Base-by-base conservation (phyloP, 2,797 vertebrate species). In the Acipenser ruthenus region DNA sequence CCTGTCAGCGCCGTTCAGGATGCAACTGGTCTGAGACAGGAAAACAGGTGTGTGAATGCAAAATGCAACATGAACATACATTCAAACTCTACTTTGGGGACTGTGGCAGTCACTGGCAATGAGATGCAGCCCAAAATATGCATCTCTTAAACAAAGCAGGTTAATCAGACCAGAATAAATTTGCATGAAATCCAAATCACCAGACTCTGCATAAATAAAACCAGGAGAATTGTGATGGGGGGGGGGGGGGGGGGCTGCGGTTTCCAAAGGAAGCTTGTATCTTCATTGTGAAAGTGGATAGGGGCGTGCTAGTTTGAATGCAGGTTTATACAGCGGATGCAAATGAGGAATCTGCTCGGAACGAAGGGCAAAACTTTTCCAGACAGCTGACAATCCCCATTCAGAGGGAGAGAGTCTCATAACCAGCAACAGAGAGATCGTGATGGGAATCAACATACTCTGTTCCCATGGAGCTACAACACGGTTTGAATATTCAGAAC, bases 271-370 rank as follows among this genome's bases (percentile, higher is more conserved):
- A 86, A 80, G 80, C 78, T 78, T 81, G 82, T 70, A 69, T 73
- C 69, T 78, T 77, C 82, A 89, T 88, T 88, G 85, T 87, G 78
- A 73, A 71, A 72, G 73, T 71, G 82, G 84, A 87, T 82, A 82
- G 85, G 89, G 86, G 83, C 86, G 83, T 82, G 86, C 87, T 81
- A 71, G 84, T 94, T 94, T 92, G 92, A 92, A 95, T 93, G 90
- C 85, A 80, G 85, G 77, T 71, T 76, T 83, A 85, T 85, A 91
- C 88, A 91, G 84, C 88, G 84, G 88, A 95, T 95, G 94, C 83
- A 94, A 96, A 96, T 94, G 80, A 79, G 65, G 82, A 90, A 85
- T 84, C 87, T 83, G 88, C 88, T 81, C 85, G 87, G 82, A 88
- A 88, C 87, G 91, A 89, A 90, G 90, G 89, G 84, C 89, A 85